phyloP scores from a whole-genome alignment of 2,888 invertebrate genomes.

The Phytoseiulus persimilis region DNA sequence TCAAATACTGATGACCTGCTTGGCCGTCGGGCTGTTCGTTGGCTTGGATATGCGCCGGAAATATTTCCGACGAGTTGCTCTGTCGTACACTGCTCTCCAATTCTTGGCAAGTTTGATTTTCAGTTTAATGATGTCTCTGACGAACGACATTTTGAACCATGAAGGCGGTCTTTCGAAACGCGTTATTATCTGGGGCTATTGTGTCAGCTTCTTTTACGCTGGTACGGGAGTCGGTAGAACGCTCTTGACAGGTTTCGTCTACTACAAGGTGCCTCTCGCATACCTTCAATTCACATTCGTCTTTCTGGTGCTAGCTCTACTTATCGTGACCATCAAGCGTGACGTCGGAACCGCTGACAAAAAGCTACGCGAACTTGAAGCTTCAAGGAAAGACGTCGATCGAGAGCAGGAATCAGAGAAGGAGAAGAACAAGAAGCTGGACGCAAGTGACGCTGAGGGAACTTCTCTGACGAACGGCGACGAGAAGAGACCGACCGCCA shows the following conservation, averaged over 20 bases:
- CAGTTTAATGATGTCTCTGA: not conserved
- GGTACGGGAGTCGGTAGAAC: not conserved
- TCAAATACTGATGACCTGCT: not conserved
- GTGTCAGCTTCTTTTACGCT: not conserved
- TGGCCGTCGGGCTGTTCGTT: not conserved
- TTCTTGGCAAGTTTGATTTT: not conserved
- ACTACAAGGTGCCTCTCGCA: not conserved
- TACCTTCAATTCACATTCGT: not conserved
- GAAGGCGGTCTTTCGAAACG: not conserved
- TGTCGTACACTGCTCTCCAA: not conserved
- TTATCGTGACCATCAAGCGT: constrained; percentile 12
- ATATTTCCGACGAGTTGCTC: not conserved
- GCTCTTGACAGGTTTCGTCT: not conserved
- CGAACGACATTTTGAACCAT: not conserved
- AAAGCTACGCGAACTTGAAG: not conserved
- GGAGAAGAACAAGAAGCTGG: not conserved
- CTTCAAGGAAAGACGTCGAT: not conserved
- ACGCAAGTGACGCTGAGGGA: not conserved
- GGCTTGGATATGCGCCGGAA: not conserved
- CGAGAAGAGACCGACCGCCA: not conserved
- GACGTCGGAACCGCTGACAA: not conserved
- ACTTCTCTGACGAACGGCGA: not conserved
- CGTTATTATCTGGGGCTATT: not conserved
- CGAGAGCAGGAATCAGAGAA: not conserved
- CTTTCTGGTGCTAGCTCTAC: not conserved